These are phyloP conservation scores for Salarias fasciatus DNA, from an alignment of 2,797 vertebrate species.

Conservation along the genomic window DNA sequence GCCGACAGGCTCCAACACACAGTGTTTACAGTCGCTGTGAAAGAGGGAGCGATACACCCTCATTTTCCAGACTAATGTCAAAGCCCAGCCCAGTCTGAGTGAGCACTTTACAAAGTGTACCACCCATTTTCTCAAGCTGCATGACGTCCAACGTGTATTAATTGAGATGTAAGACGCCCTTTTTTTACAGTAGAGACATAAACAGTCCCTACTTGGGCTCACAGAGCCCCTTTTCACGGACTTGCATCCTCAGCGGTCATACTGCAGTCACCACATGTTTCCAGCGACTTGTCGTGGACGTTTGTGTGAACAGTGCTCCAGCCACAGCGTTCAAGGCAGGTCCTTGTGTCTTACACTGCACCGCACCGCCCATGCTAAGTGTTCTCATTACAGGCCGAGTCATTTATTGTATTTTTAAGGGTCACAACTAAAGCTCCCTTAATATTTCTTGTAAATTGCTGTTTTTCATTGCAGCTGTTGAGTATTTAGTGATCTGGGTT, in stretches of 20 bases:
- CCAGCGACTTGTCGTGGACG: slow-evolving; percentile 56
- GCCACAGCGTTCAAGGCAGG: slow-evolving; percentile 47
- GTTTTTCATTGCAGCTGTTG: slow-evolving; percentile 23
- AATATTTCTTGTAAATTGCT: slow-evolving; percentile 30
- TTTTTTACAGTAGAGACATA: slow-evolving; percentile 50
- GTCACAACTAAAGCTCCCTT: slow-evolving; percentile 26
- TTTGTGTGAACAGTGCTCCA: slow-evolving; percentile 39
- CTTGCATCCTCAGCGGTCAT: slow-evolving; percentile 36
- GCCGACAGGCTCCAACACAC: slow-evolving; percentile 28
- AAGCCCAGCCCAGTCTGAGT: slow-evolving; percentile 37
- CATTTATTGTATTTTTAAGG: slow-evolving; percentile 54
- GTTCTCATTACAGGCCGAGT: slow-evolving; percentile 57
- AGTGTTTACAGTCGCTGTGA: slow-evolving; percentile 24
- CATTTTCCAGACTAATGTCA: slow-evolving; percentile 58
- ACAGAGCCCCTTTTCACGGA: slow-evolving; percentile 73
- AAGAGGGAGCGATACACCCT: slow-evolving; percentile 26
- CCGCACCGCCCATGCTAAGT: slow-evolving; percentile 57
- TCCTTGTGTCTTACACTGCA: slow-evolving; percentile 47
- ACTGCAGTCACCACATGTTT: slow-evolving; percentile 63
- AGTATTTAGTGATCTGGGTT: slow-evolving; percentile 11
- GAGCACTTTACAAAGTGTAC: slow-evolving; percentile 37
- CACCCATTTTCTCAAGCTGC: slow-evolving; percentile 40
- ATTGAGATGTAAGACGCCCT: slow-evolving; percentile 44
- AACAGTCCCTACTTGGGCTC: slow-evolving; percentile 63
- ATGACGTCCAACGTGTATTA: slow-evolving; percentile 38